Evolutionary conservation across 2,888 invertebrate species (phyloP).

Genomic region (Drosophila trichaetosa): DNA sequence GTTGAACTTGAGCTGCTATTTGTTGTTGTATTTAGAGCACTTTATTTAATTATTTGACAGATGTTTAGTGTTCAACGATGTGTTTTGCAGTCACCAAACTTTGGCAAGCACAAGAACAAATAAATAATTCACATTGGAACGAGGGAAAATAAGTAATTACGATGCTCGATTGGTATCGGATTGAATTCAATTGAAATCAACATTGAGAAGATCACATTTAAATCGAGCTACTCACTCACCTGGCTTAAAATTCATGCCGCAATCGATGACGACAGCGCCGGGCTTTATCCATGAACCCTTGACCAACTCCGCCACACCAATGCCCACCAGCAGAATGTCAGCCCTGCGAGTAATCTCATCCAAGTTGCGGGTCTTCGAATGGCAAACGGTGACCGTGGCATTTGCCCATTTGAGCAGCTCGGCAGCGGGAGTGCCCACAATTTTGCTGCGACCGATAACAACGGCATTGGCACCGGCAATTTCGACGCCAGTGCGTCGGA

Average conservation of each 20-base stretch:
- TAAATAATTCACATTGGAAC: not conserved
- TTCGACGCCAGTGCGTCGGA: constrained; percentile 90
- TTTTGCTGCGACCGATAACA: constrained; percentile 98
- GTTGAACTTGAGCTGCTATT: not conserved
- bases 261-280: constrained; percentile 99
- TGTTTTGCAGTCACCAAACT: not conserved
- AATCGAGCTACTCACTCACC: constrained; percentile 86
- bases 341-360: constrained; percentile 91
- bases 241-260: constrained; percentile 97
- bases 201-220: not conserved
- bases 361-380: constrained; percentile 95
- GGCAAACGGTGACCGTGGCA: constrained; percentile 98
- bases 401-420: constrained; percentile 98
- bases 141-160: not conserved
- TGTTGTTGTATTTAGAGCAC: not conserved
- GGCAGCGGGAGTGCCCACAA: constrained; percentile 97
- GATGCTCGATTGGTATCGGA: not conserved
- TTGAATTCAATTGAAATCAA: not conserved
- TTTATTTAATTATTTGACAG: not conserved
- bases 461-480: constrained; percentile 95
- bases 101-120: not conserved
- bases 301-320: constrained; percentile 95
- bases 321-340: constrained; percentile 98
- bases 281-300: constrained; percentile 98
- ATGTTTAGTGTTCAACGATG: not conserved